Percentiles rank a stretch among this genome's conserved stretches.
Evolutionary conservation across 2,113 vertebrate species (phyloP).

Genomic region (Protobothrops flavoviridis): DNA sequence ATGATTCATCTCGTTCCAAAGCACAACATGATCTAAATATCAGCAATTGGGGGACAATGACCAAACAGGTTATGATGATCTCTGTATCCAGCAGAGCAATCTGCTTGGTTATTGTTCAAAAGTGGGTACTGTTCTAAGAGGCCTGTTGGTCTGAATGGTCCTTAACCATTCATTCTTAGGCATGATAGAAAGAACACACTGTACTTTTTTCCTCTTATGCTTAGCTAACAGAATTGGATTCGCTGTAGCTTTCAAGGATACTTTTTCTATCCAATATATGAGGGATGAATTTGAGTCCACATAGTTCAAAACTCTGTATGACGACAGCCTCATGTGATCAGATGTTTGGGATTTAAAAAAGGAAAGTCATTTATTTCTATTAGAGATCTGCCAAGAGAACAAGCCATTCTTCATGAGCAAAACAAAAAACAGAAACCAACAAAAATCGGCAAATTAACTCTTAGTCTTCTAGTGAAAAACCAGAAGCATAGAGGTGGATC

Average conservation of each 20-base stretch:
- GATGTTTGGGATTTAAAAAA: constrained; percentile 29
- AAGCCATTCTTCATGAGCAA: constrained; percentile 5
- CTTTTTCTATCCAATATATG: neutral
- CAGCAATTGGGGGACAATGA: neutral
- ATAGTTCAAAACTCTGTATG: constrained; percentile 25
- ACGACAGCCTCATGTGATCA: constrained; percentile 21
- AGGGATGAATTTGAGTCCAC: constrained; percentile 17
- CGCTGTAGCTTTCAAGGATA: constrained; percentile 6
- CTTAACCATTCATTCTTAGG: neutral
- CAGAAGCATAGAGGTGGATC: neutral
- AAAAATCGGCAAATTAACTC: constrained; percentile 23
- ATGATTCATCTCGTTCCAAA: neutral
- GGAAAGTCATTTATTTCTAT: constrained; percentile 25
- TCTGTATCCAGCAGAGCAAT: neutral
- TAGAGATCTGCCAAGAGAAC: constrained; percentile 26
- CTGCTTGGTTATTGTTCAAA: neutral
- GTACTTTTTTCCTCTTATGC: neutral
- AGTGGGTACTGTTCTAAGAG: neutral
- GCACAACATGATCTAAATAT: neutral
- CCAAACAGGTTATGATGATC: neutral
- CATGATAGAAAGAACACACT: neutral
- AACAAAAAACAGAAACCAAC: neutral
- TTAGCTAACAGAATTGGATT: neutral
- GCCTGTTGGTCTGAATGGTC: neutral
- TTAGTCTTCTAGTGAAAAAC: neutral